Evolutionary conservation across 92 coral and sea anemone species (phyloP).

Genomic region (Paragorgia papillata): DNA sequence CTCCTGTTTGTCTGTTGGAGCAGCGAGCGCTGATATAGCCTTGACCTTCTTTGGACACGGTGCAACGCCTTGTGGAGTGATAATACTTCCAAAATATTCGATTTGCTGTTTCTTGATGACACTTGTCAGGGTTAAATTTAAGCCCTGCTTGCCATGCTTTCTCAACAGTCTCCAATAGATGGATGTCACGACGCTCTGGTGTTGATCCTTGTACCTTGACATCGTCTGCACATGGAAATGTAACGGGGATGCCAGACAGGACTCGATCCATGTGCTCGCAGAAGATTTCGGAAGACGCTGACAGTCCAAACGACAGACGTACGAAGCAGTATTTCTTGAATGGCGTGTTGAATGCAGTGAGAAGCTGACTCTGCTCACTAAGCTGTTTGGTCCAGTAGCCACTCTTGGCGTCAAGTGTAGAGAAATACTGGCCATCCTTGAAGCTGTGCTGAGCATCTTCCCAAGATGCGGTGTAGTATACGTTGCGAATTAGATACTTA

Average conservation of each 20-base stretch:
- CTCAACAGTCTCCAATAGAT: constrained; percentile 39
- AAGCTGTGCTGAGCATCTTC: constrained; percentile 31
- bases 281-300: constrained; percentile 43
- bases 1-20: constrained; percentile 34
- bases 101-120: constrained; percentile 25
- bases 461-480: constrained; percentile 40
- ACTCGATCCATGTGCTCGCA: constrained; percentile 29
- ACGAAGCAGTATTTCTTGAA: constrained; percentile 36
- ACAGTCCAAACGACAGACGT: constrained; percentile 47
- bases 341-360: constrained; percentile 33
- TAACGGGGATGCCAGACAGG: too few relatives aligned
- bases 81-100: constrained; percentile 42
- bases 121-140: constrained; percentile 15
- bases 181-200: constrained; percentile 17
- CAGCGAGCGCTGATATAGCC: background rate
- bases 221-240: constrained; percentile 41
- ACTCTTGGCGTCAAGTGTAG: constrained; percentile 18
- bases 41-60: constrained; percentile 46
- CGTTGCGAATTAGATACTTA: constrained; percentile 36
- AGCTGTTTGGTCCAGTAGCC: constrained; percentile 32
- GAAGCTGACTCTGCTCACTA: constrained; percentile 7
- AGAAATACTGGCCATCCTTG: constrained; percentile 42
- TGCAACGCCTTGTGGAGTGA: constrained; percentile 45
- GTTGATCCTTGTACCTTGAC: constrained; percentile 40
- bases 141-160: constrained; percentile 4